Evolutionary conservation across 2,113 vertebrate genomes (phyloP).

Genomic region (Cryptomyrus ogoouensis): DNA sequence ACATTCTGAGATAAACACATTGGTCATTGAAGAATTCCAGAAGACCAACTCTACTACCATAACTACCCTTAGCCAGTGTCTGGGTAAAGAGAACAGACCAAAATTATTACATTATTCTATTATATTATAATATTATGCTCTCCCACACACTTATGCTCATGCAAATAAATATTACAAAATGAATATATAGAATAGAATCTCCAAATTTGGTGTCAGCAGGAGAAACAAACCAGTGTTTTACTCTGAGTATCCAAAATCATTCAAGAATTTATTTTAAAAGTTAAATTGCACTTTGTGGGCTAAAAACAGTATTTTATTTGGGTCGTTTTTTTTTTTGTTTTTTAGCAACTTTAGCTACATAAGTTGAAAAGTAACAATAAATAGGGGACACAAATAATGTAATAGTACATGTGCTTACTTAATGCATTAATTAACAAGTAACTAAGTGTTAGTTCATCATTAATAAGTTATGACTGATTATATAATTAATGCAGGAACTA

Average conservation of each 20-base stretch:
- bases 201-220: not conserved
- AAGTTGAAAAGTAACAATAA: not conserved
- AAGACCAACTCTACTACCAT: not conserved
- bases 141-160: not conserved
- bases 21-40: not conserved
- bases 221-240: not conserved
- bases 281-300: not conserved
- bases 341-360: too few species aligned
- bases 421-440: too few species aligned
- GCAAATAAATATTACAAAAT: not conserved
- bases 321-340: too few species aligned
- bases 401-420: not conserved
- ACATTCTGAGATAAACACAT: not conserved
- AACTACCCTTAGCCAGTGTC: not conserved
- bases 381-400: not conserved
- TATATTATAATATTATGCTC: not conserved
- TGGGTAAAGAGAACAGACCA: not conserved
- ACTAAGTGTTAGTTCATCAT: not conserved
- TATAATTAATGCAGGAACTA: not conserved
- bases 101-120: not conserved
- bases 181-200: not conserved
- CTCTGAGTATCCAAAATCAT: not conserved
- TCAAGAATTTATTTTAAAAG: not conserved
- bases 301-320: not conserved
- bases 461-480: not conserved